Evolutionary conservation across 2,888 invertebrate genomes (phyloP).

Genomic region (Phyto melanocephala): DNA sequence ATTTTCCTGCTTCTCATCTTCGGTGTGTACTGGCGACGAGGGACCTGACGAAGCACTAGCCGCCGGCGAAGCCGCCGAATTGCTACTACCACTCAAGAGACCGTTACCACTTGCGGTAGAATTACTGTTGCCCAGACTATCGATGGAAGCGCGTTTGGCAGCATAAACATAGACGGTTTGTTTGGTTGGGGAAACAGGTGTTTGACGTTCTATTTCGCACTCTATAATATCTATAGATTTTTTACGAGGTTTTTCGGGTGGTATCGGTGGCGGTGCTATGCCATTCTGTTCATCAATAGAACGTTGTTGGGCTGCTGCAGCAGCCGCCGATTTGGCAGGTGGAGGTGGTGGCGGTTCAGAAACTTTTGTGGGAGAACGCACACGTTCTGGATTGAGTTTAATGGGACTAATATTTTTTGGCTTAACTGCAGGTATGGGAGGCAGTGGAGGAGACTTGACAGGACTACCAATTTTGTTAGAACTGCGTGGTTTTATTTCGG

Average conservation of each 20-base stretch:
- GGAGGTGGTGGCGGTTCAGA: constrained; percentile 74
- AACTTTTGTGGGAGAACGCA: constrained; percentile 76
- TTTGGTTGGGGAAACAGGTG: constrained; percentile 68
- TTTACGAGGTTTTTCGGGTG: constrained; percentile 77
- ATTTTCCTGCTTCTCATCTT: constrained; percentile 81
- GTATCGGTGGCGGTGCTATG: constrained; percentile 69
- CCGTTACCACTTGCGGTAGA: constrained; percentile 59
- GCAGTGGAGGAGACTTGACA: constrained; percentile 77
- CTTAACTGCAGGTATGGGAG: constrained; percentile 77
- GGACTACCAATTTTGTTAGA: constrained; percentile 77
- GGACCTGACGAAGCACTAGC: constrained; percentile 78
- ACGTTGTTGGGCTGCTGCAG: constrained; percentile 73
- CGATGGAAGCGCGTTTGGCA: constrained; percentile 74
- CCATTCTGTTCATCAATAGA: constrained; percentile 72
- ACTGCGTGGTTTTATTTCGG: constrained; percentile 78
- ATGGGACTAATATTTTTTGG: constrained; percentile 77
- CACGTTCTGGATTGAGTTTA: constrained; percentile 75
- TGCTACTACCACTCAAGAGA: constrained; percentile 69
- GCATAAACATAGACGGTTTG: constrained; percentile 62
- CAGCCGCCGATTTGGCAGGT: constrained; percentile 75
- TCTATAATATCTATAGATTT: constrained; percentile 77
- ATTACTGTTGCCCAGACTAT: constrained; percentile 69
- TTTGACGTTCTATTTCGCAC: constrained; percentile 67
- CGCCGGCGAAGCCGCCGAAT: constrained; percentile 74
- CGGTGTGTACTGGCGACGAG: constrained; percentile 79